These are phyloP conservation scores for Ectemnius lituratus DNA, from an alignment of 2,888 invertebrate species.

Conservation along the genomic window DNA sequence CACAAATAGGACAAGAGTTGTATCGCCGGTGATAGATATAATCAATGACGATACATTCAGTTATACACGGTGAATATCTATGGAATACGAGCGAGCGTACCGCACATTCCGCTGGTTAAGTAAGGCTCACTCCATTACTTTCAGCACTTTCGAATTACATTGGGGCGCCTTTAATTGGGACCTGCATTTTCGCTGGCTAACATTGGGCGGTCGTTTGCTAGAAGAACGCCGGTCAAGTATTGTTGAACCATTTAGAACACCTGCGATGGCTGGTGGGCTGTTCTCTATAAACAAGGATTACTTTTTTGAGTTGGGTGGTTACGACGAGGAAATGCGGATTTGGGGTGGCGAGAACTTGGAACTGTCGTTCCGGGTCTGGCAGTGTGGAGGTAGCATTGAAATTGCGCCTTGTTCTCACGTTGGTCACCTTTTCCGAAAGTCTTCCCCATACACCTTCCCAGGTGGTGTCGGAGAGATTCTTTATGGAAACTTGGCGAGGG, in stretches of 20 bases:
- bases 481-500: constrained; percentile 93
- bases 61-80: constrained; percentile 80
- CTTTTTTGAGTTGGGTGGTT: constrained; percentile 91
- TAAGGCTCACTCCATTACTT: background rate
- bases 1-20: constrained; percentile 83
- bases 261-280: constrained; percentile 97
- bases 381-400: constrained; percentile 94
- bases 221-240: constrained; percentile 82
- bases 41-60: constrained; percentile 97
- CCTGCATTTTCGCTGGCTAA: constrained; percentile 93
- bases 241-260: constrained; percentile 87
- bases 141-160: constrained; percentile 95
- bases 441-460: constrained; percentile 96
- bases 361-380: constrained; percentile 97
- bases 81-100: too few species aligned
- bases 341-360: constrained; percentile 99
- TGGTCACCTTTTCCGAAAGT: constrained; percentile 94
- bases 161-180: constrained; percentile 99
- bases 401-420: constrained; percentile 96
- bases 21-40: constrained; percentile 94
- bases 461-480: constrained; percentile 94
- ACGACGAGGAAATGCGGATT: constrained; percentile 87
- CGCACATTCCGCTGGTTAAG: too few species aligned
- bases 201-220: constrained; percentile 84
- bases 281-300: constrained; percentile 92